These are phyloP conservation scores for Cherax destructor DNA, from an alignment of 1,140 invertebrate species.

Conservation along the genomic window DNA sequence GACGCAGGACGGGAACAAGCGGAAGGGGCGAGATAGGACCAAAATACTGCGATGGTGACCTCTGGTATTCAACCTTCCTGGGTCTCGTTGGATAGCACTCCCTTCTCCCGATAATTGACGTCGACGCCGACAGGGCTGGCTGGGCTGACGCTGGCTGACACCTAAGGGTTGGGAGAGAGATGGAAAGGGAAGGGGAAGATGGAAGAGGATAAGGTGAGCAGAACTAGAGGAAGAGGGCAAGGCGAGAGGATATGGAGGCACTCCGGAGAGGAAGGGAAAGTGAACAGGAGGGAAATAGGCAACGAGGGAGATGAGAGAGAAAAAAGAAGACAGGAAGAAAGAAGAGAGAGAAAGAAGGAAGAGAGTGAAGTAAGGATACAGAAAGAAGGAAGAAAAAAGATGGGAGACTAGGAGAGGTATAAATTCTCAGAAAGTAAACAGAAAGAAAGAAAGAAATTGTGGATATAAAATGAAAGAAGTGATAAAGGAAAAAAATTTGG, in stretches of 20 bases:
- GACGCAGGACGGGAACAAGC: not conserved
- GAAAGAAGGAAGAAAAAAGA: too few species aligned
- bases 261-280: not conserved
- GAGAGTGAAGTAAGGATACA: too few species aligned
- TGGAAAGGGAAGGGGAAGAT: not conserved
- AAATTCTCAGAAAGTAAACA: too few species aligned
- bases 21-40: not conserved
- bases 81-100: slow-evolving; percentile 10
- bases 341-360: too few species aligned
- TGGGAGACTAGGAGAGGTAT: not conserved
- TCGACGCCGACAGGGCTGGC: slow-evolving; percentile 42
- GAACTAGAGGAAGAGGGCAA: not conserved
- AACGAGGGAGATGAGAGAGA: too few species aligned
- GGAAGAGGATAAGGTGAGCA: not conserved
- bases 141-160: not conserved
- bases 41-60: not conserved
- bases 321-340: too few species aligned
- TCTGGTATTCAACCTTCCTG: not conserved
- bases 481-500: too few species aligned
- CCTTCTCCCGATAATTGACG: slow-evolving; percentile 47
- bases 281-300: too few species aligned
- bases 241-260: not conserved
- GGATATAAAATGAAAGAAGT: too few species aligned
- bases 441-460: too few species aligned
- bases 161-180: not conserved